Evolutionary conservation across 2,113 vertebrate species (phyloP), one percentile per base, ranked within the genome.

Genomic region (Seriola aureovittata): DNA sequence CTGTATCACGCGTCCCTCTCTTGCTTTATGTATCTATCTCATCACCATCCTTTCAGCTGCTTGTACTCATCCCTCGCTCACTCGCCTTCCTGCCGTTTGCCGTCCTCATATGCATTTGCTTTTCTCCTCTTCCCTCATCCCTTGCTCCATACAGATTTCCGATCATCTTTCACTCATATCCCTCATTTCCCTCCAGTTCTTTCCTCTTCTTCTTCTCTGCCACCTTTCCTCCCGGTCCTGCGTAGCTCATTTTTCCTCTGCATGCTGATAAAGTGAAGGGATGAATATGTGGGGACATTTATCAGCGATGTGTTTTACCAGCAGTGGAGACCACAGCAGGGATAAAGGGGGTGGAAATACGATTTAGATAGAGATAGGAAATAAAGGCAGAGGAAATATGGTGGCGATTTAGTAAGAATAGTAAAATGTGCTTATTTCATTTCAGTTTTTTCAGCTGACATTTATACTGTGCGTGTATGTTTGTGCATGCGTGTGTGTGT

Each of bases 211-310:
- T 42, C 52, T 57, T 52, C 48, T 60, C 59, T 59, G 65, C 57
- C 75, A 32, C 48, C 60, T 66, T 46, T 71, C 66, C 66, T 19
- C 50, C 54, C 1, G 0, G 32, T 66, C 65, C 78, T 65, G 36
- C 19, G 4, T 38, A 76, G 54, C 59, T 89, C 42, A 84, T 86
- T 88, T 89, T 72, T 83, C 73, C 67, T 75, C 60, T 54, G 75
- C 62, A 73, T 81, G 85, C 88, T 88, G 84, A 84, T 88, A 88
- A 89, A 86, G 52, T 79, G 68, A 77, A 77, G 66, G 21, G 74
- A 80, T 80, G 90, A 88, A 87, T 91, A 86, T 80, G 73, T 80
- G 78, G 57, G 42, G 59, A 68, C 81, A 87, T 94, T 92, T 83
- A 85, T 91, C 73, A 82, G 50, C 62, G 46, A 65, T 80, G 67